Percentiles rank a stretch among this genome's conserved stretches.
Conservation (phyloP, 1,140 invertebrate genomes). For the Euglossa dilemma region DNA sequence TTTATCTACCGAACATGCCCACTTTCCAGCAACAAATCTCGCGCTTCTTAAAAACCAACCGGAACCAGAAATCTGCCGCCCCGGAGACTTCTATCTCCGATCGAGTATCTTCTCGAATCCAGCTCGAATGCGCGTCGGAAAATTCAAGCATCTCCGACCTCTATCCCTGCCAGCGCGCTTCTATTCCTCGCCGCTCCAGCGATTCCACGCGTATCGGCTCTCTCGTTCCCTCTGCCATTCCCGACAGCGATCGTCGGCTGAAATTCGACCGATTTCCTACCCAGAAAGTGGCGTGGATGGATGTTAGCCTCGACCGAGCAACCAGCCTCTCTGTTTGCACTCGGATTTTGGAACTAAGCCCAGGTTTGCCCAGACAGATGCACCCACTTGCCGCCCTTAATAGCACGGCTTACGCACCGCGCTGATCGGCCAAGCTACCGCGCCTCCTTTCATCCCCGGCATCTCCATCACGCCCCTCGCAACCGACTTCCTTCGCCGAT, state of each 20-base stretch:
- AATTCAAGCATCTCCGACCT: not conserved
- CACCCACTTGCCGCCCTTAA: constrained; percentile 74
- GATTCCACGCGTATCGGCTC: not conserved
- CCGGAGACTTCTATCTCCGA: constrained; percentile 20
- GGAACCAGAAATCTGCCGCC: constrained; percentile 37
- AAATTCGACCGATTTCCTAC: constrained; percentile 21
- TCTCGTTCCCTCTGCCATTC: no score
- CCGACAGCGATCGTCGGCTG: not conserved
- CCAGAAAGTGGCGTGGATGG: not conserved
- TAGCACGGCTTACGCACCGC: constrained; percentile 72
- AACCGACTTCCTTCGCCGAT: constrained; percentile 43
- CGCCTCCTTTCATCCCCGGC: constrained; percentile 55
- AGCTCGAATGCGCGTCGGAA: constrained; percentile 10
- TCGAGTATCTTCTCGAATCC: constrained; percentile 24
- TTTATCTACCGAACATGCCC: constrained; percentile 45
- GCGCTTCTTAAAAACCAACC: not conserved
- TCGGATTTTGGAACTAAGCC: constrained; percentile 74
- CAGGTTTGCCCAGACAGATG: constrained; percentile 75
- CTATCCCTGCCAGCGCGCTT: not conserved
- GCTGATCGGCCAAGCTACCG: constrained; percentile 41
- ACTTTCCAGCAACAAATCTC: constrained; percentile 28
- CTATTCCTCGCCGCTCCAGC: constrained; percentile 21
- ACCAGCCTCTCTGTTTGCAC: constrained; percentile 67
- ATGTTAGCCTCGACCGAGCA: constrained; percentile 46
- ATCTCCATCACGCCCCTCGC: constrained; percentile 32